A percentile compares a stretch with the other conserved stretches of the same genome.
phyloP scores from a whole-genome alignment of 2,888 invertebrate species.

The Nudaria mundana region DNA sequence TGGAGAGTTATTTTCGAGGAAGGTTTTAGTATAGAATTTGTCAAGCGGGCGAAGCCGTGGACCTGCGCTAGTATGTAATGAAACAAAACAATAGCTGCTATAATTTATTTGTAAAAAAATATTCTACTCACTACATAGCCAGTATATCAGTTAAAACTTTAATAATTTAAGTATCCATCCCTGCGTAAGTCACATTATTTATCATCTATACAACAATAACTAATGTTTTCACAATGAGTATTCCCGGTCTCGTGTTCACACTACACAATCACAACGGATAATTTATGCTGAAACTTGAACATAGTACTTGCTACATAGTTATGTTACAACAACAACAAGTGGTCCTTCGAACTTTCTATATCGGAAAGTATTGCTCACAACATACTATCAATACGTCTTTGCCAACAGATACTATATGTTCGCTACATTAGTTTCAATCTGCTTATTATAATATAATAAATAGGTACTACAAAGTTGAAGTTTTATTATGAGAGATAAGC shows the following conservation, averaged over 20 bases:
- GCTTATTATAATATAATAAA: conserved; percentile 37
- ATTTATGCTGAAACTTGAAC: conserved; percentile 81
- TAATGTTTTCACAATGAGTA: conserved; percentile 78
- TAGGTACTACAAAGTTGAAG: conserved; percentile 32
- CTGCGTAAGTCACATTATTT: conserved; percentile 82
- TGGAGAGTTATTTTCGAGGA: too few species aligned
- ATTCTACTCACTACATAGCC: conserved; percentile 86
- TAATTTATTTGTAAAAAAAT: conserved; percentile 87
- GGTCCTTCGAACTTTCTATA: conserved; percentile 72
- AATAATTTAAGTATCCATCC: conserved; percentile 83
- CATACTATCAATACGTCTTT: conserved; percentile 43
- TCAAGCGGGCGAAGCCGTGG: too few species aligned
- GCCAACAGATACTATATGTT: conserved; percentile 33
- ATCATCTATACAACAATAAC: conserved; percentile 80
- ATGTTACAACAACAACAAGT: conserved; percentile 66
- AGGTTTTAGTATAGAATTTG: too few species aligned
- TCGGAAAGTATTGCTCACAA: conserved; percentile 58
- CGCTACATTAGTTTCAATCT: conserved; percentile 30
- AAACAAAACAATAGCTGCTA: conserved; percentile 71
- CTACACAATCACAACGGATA: conserved; percentile 65
- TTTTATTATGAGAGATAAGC: conserved; percentile 28
- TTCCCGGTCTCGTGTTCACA: conserved; percentile 62
- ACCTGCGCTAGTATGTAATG: conserved; percentile 6
- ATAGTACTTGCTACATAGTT: conserved; percentile 50
- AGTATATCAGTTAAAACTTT: conserved; percentile 83